Evolutionary conservation across 35 echinoderm and acorn worm genomes (phyloP).

Genomic region (Chiridota heheva): DNA sequence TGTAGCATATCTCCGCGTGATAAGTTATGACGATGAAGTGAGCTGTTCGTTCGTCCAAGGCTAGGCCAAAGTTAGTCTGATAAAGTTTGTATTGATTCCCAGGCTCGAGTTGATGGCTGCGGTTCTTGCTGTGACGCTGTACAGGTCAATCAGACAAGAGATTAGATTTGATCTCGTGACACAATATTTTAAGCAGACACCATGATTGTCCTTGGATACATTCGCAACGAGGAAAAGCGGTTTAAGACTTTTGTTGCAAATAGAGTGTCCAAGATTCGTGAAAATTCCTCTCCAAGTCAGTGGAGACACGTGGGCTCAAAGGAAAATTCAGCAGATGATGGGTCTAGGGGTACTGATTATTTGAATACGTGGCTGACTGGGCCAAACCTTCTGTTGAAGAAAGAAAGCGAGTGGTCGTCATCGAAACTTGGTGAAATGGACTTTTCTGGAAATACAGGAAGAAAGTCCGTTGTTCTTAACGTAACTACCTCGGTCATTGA

Average conservation of each 20-base stretch:
- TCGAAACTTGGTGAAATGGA: too few species aligned
- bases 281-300: slow-evolving; percentile 34
- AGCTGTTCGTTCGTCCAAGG: slow-evolving; percentile 6
- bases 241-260: slow-evolving; percentile 69
- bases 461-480: not conserved
- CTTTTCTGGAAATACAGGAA: not conserved
- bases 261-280: slow-evolving; percentile 25
- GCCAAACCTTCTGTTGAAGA: not conserved
- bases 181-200: slow-evolving; percentile 32
- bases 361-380: not conserved
- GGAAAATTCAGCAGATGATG: slow-evolving; percentile 54
- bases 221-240: slow-evolving; percentile 32
- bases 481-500: not conserved
- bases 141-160: slow-evolving; percentile 15
- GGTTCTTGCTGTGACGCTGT: slow-evolving; percentile 32
- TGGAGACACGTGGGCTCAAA: slow-evolving; percentile 55
- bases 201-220: slow-evolving; percentile 40
- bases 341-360: slow-evolving; percentile 16
- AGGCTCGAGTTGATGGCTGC: slow-evolving; percentile 53
- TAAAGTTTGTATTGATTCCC: slow-evolving; percentile 48
- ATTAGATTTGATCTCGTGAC: slow-evolving; percentile 11
- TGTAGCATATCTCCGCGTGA: slow-evolving; percentile 47
- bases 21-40: slow-evolving; percentile 8
- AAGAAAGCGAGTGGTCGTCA: not conserved
- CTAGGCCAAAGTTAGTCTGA: slow-evolving; percentile 47